These are phyloP conservation scores for Anguilla rostrata DNA, from an alignment of 2,113 vertebrate genomes.

Conservation along the genomic window DNA sequence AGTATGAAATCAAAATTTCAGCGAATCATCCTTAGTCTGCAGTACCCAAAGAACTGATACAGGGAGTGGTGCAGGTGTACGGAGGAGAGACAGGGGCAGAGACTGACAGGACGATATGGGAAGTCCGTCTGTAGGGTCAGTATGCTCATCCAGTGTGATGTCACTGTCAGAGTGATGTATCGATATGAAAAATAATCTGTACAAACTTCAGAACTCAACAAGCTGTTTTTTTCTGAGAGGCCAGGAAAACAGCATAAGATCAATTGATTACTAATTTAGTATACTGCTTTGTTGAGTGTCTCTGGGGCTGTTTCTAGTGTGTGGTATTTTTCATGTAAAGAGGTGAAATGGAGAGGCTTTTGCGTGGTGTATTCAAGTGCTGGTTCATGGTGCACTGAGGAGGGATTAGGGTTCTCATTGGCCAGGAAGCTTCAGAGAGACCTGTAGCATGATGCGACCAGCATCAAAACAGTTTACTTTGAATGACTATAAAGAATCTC, in stretches of 20 bases:
- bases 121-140: background rate
- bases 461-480: no score
- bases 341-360: background rate
- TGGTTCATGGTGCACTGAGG: no score
- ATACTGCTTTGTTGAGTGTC: background rate
- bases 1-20: slow-evolving; percentile 64
- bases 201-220: background rate
- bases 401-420: background rate
- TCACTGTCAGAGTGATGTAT: background rate
- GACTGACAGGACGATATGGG: background rate
- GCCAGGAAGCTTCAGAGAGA: background rate
- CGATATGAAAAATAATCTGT: no score
- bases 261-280: background rate
- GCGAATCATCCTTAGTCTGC: slow-evolving; percentile 22
- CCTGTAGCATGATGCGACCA: background rate
- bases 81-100: background rate
- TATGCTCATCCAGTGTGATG: background rate
- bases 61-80: background rate
- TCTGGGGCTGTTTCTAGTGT: background rate
- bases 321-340: background rate
- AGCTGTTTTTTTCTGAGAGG: background rate
- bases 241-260: background rate
- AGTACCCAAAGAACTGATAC: background rate
- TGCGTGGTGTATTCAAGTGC: background rate
- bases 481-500: background rate